phyloP scores from a whole-genome alignment of 1,140 invertebrate species.

The Dendrolimus kikuchii region DNA sequence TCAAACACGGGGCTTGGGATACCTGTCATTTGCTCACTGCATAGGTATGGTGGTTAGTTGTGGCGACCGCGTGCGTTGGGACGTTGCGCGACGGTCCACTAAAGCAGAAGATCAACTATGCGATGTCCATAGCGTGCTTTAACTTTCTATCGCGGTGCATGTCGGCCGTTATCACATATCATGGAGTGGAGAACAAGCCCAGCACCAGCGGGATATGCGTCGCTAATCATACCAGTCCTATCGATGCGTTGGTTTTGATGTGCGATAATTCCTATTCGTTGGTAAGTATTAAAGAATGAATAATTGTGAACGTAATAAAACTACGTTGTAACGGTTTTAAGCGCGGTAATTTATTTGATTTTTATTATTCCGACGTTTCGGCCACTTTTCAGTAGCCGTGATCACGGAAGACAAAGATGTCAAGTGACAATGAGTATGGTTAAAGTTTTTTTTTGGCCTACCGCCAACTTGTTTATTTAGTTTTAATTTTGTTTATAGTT shows the following conservation, averaged over 20 bases:
- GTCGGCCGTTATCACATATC: conserved; percentile 92
- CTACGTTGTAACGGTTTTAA: too few species aligned
- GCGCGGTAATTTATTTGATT: too few species aligned
- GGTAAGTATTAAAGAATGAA: conserved; percentile 74
- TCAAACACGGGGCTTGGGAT: background rate
- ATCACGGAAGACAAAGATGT: too few species aligned
- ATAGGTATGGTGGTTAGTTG: conserved; percentile 87
- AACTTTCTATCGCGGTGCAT: conserved; percentile 89
- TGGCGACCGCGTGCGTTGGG: conserved; percentile 88
- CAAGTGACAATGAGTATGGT: too few species aligned
- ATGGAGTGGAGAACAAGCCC: conserved; percentile 88
- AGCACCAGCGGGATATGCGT: conserved; percentile 91
- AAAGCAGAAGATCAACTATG: conserved; percentile 85
- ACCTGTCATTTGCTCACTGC: background rate
- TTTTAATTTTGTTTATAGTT: too few species aligned
- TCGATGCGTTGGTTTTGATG: conserved; percentile 97
- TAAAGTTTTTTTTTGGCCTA: too few species aligned
- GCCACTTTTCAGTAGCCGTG: too few species aligned
- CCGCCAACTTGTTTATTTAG: too few species aligned
- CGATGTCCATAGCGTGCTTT: conserved; percentile 90
- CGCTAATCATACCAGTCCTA: conserved; percentile 99
- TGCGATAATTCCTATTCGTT: conserved; percentile 98
- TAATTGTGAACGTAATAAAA: background rate
- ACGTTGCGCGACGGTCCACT: conserved; percentile 83
- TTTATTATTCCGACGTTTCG: too few species aligned